Conservation (phyloP, 2,113 vertebrate species). For the Noctilio leporinus region DNA sequence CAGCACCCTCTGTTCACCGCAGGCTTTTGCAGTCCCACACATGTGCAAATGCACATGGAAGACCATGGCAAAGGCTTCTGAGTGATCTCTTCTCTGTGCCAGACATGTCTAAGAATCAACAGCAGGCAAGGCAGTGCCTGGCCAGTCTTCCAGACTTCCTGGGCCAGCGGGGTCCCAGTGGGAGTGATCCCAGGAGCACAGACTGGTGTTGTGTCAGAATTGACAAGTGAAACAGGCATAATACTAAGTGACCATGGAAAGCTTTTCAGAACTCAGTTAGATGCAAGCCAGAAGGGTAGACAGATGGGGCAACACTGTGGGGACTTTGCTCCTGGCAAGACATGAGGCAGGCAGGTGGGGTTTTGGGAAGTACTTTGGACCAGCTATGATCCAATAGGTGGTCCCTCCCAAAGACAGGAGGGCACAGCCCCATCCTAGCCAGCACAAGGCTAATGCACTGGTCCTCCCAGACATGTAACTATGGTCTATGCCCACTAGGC, state of each 20-base stretch:
- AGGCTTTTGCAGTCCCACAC: neutral
- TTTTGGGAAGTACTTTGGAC: too few relatives aligned
- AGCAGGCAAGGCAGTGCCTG: neutral
- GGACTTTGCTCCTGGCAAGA: neutral
- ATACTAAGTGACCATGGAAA: neutral
- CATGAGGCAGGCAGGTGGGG: neutral
- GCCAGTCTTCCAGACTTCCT: neutral
- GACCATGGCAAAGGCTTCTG: neutral
- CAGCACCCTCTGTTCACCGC: neutral
- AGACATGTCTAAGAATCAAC: neutral
- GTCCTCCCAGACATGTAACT: neutral
- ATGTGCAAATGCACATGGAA: neutral
- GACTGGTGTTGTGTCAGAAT: neutral
- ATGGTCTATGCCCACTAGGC: rapidly evolving
- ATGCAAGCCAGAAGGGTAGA: neutral
- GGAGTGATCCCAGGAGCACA: neutral
- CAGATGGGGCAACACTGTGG: neutral
- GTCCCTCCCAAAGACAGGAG: neutral
- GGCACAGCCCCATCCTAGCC: neutral
- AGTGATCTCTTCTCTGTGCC: neutral
- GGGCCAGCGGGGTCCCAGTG: neutral
- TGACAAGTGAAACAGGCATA: neutral
- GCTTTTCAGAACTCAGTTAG: neutral
- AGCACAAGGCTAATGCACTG: rapidly evolving
- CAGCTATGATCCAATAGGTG: neutral